A percentile compares a stretch with the other conserved stretches of the same genome.
phyloP scores from a whole-genome alignment of 2,113 vertebrate species.

The Menidia beryllina region DNA sequence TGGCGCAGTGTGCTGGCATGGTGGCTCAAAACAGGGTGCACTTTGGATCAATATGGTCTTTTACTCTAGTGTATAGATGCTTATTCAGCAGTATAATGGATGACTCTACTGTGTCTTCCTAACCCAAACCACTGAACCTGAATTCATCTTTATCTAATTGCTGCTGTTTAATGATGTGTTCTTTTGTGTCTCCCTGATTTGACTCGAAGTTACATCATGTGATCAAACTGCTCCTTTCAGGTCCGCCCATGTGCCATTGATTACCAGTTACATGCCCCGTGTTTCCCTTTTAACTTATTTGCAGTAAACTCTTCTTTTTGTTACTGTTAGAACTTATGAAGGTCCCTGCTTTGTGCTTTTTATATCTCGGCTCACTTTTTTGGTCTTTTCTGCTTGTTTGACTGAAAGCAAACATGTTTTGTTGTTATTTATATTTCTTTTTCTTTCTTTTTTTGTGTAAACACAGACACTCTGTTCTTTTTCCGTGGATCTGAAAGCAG shows the following conservation, averaged over 20 bases:
- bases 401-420: neutral
- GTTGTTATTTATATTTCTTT: constrained; percentile 11
- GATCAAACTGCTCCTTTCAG: neutral
- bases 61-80: no score
- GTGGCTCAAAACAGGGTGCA: no score
- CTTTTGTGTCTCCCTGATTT: neutral
- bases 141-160: neutral
- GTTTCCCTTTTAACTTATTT: no score
- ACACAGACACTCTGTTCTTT: no score
- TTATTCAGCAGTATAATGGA: no score
- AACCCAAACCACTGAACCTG: neutral
- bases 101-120: no score
- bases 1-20: no score
- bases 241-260: neutral
- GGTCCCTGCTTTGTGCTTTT: neutral
- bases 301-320: neutral
- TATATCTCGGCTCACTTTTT: neutral
- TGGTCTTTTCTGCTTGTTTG: neutral
- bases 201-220: no score
- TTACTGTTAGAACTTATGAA: neutral
- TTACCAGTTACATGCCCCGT: neutral
- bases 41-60: no score
- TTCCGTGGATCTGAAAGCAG: neutral
- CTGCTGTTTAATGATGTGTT: neutral
- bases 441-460: no score